A percentile compares a stretch with the other conserved stretches of the same genome.
Evolutionary conservation across 2,113 vertebrate species (phyloP).

Genomic region (Callithrix jacchus): DNA sequence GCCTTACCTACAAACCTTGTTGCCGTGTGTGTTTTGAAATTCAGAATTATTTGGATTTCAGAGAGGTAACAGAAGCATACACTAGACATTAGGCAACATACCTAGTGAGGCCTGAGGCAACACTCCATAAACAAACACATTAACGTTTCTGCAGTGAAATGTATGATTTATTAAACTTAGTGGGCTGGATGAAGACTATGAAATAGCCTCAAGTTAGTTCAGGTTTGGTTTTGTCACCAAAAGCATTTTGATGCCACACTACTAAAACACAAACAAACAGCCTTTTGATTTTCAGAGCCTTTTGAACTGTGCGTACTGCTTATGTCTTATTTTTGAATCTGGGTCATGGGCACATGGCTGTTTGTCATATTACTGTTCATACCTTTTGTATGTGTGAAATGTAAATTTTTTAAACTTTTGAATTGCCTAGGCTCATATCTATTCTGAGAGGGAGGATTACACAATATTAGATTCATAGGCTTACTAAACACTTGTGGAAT

Average conservation of each 20-base stretch:
- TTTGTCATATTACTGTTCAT: background rate
- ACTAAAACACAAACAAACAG: background rate
- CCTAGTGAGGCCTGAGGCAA: background rate
- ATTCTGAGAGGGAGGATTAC: background rate
- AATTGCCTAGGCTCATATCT: background rate
- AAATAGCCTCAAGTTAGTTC: background rate
- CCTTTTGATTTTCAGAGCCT: background rate
- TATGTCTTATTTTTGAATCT: slow-evolving; percentile 25
- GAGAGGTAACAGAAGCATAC: background rate
- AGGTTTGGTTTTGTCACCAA: background rate
- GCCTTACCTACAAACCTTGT: background rate
- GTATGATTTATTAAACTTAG: background rate
- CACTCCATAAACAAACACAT: background rate
- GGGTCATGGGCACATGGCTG: background rate
- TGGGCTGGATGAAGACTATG: background rate
- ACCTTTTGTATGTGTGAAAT: background rate
- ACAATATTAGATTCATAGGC: background rate
- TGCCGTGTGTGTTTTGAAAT: background rate
- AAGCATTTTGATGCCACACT: slow-evolving; percentile 9
- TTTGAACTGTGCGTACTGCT: background rate
- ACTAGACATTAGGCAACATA: background rate
- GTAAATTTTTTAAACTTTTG: background rate
- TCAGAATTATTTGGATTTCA: slow-evolving; percentile 38
- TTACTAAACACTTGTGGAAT: slow-evolving; percentile 22
- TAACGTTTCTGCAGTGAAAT: background rate